Conservation (phyloP, 2,888 invertebrate species). For the Mesorhabditis sp. region DNA sequence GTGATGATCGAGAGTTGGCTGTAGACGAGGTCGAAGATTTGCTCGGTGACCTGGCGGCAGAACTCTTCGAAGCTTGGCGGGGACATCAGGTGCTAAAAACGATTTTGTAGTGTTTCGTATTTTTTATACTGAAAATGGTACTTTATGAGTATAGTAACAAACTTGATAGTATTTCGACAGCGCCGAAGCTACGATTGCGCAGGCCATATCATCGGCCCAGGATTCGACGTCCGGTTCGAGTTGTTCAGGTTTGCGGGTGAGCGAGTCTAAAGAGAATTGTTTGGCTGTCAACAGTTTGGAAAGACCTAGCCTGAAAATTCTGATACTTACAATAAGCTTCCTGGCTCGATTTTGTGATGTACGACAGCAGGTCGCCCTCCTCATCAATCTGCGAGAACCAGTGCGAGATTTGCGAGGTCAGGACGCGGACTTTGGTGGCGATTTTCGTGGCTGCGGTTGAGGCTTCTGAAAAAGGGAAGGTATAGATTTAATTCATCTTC, state of each 20-base stretch:
- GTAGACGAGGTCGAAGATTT: background rate
- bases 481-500: too few relatives aligned
- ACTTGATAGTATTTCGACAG: background rate
- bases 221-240: background rate
- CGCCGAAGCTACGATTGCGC: background rate
- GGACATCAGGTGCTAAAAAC: background rate
- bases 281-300: too few relatives aligned
- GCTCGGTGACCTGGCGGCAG: background rate
- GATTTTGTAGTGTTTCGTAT: background rate
- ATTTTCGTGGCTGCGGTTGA: background rate
- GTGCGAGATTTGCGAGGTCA: background rate
- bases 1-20: background rate
- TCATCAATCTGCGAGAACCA: conserved; percentile 2
- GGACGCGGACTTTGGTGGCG: background rate
- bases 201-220: conserved; percentile 1
- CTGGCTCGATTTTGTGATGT: background rate
- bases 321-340: too few relatives aligned
- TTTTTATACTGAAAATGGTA: too few relatives aligned
- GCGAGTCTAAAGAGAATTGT: too few relatives aligned
- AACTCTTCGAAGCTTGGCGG: background rate
- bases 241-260: too few relatives aligned
- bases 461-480: background rate
- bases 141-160: background rate
- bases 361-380: background rate
- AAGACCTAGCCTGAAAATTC: too few relatives aligned